Evolutionary conservation across 1,140 invertebrate genomes (phyloP).

Genomic region (Drosophila azteca): DNA sequence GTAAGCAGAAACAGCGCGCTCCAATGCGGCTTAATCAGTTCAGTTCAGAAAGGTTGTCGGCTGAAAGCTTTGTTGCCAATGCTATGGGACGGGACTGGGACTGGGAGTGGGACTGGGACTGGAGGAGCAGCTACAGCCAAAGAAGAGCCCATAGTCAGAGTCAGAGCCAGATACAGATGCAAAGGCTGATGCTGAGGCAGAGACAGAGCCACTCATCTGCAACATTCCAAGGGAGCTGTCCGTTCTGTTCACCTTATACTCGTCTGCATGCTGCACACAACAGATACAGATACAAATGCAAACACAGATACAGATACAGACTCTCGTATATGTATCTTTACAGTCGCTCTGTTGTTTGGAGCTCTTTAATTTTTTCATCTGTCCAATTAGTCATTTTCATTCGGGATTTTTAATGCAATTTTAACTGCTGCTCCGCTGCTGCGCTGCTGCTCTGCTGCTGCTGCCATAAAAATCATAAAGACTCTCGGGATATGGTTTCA

Average conservation of each 20-base stretch:
- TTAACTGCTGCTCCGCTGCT: conserved; percentile 50
- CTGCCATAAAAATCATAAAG: conserved; percentile 61
- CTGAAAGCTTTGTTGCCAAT: conserved; percentile 52
- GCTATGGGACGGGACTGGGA: conserved; percentile 3
- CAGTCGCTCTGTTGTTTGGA: conserved; percentile 41
- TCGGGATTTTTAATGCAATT: conserved; percentile 64
- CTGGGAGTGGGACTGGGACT: conserved; percentile 5
- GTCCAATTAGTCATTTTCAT: conserved; percentile 80
- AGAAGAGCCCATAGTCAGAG: too few relatives aligned
- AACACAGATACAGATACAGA: conserved; percentile 10
- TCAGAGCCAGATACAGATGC: too few relatives aligned
- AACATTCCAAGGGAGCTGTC: conserved; percentile 61
- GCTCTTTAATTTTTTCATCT: conserved; percentile 68
- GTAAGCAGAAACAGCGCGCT: conserved; percentile 42
- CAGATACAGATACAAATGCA: conserved; percentile 22
- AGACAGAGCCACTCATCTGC: conserved; percentile 66
- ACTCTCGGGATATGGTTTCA: conserved; percentile 13
- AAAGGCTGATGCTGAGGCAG: too few relatives aligned
- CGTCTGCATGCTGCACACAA: conserved; percentile 17
- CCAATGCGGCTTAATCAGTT: conserved; percentile 74
- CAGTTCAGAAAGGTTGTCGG: conserved; percentile 68
- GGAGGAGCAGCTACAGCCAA: neutral
- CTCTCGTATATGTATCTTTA: conserved; percentile 22
- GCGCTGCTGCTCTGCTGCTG: conserved; percentile 12
- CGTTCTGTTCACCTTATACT: conserved; percentile 23